These are phyloP conservation scores for Eolophus roseicapilla DNA, from an alignment of 2,113 vertebrate species.

Conservation along the genomic window DNA sequence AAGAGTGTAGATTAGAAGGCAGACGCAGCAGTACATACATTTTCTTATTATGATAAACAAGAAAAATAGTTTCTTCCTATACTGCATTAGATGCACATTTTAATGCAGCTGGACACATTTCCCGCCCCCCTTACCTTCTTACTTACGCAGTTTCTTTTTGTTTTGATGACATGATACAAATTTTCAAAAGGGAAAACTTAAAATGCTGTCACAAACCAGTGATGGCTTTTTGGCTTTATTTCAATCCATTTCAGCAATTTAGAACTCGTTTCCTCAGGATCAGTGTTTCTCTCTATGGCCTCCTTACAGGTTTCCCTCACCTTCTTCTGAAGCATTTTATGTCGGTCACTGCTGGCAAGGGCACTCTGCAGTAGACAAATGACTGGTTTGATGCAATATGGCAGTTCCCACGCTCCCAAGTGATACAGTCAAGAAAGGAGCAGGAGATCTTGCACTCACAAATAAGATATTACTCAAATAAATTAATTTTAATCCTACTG, in stretches of 20 bases:
- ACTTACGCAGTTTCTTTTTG: background rate
- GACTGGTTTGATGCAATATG: background rate
- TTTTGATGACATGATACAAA: background rate
- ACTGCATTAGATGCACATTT: background rate
- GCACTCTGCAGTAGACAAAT: background rate
- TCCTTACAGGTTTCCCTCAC: background rate
- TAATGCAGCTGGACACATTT: background rate
- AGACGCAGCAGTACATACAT: background rate
- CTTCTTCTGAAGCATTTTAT: background rate
- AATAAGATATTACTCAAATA: background rate
- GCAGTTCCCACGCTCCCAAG: background rate
- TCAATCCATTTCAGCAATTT: background rate
- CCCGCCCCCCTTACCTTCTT: background rate
- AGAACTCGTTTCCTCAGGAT: background rate
- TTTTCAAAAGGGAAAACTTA: background rate
- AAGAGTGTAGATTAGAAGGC: background rate
- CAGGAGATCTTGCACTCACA: background rate
- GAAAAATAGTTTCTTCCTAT: background rate
- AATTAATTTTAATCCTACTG: background rate
- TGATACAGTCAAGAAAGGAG: background rate
- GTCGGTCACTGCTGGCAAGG: background rate
- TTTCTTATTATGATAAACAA: background rate
- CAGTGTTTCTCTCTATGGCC: background rate
- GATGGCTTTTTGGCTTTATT: background rate
- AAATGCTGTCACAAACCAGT: background rate